A percentile compares a stretch with the other conserved stretches of the same genome.
These are phyloP conservation scores for Nysson spinosus DNA, from an alignment of 2,888 invertebrate genomes.

Conservation along the genomic window DNA sequence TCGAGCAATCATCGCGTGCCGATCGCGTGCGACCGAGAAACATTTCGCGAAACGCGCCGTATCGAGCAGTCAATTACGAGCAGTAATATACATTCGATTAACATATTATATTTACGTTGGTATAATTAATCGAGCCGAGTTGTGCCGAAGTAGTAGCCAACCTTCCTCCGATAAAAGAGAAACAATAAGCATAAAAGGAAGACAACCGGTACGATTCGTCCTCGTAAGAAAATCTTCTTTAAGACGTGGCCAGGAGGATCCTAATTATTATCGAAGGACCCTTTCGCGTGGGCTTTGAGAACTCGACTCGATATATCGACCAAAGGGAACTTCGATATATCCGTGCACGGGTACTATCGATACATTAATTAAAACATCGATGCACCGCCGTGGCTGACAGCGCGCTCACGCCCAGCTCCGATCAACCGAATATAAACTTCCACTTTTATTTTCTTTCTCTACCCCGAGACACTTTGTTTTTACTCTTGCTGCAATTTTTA, in stretches of 20 bases:
- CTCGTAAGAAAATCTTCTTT: constrained; percentile 29
- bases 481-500: constrained; percentile 17
- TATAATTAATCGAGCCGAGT: constrained; percentile 44
- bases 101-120: constrained; percentile 45
- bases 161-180: background rate
- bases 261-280: constrained; percentile 67
- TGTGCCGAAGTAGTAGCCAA: background rate
- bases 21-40: constrained; percentile 34
- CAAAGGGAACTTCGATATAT: constrained; percentile 40
- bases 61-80: constrained; percentile 48
- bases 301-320: constrained; percentile 55
- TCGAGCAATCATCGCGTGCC: constrained; percentile 43
- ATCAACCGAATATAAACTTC: constrained; percentile 66
- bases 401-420: constrained; percentile 69
- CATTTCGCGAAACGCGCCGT: constrained; percentile 30
- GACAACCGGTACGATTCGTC: background rate
- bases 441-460: constrained; percentile 52
- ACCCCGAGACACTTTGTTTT: constrained; percentile 15
- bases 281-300: constrained; percentile 54
- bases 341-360: constrained; percentile 63
- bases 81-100: constrained; percentile 46
- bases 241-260: constrained; percentile 23
- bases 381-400: constrained; percentile 67
- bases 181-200: constrained; percentile 12
- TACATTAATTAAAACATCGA: constrained; percentile 76